A percentile compares a stretch with the other conserved stretches of the same genome.
Conservation (phyloP, 2,888 invertebrate genomes). For the Gastrophysa polygoni region DNA sequence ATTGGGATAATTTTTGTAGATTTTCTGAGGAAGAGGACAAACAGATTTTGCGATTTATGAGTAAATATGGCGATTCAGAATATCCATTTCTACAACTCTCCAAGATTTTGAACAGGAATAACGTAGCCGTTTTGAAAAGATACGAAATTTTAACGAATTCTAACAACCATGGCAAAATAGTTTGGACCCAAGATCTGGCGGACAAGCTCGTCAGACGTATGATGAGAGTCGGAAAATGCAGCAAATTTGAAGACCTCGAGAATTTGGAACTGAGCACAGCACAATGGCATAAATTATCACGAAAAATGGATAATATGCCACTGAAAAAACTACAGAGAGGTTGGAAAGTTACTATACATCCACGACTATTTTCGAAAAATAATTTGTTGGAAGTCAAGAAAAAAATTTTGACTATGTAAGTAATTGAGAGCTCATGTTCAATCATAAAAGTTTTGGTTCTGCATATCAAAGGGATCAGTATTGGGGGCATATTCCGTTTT, state of each 20-base stretch:
- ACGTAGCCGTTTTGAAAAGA: neutral
- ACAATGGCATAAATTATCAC: slow-evolving; percentile 38
- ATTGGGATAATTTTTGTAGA: slow-evolving; percentile 28
- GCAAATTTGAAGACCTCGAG: slow-evolving; percentile 35
- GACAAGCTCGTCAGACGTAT: slow-evolving; percentile 33
- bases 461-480: too few species aligned
- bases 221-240: slow-evolving; percentile 25
- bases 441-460: too few species aligned
- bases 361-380: slow-evolving; percentile 36
- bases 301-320: slow-evolving; percentile 35
- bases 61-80: neutral
- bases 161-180: slow-evolving; percentile 15
- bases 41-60: slow-evolving; percentile 32
- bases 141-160: neutral
- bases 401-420: slow-evolving; percentile 36
- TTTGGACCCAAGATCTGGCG: slow-evolving; percentile 31
- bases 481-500: too few species aligned
- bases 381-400: slow-evolving; percentile 21
- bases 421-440: neutral
- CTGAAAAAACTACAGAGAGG: slow-evolving; percentile 29
- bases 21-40: slow-evolving; percentile 40
- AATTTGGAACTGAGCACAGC: slow-evolving; percentile 22
- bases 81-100: slow-evolving; percentile 33
- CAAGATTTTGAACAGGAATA: slow-evolving; percentile 31
- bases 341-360: slow-evolving; percentile 38